These are phyloP conservation scores for Silurus meridionalis DNA, from an alignment of 2,113 vertebrate species.

Conservation along the genomic window DNA sequence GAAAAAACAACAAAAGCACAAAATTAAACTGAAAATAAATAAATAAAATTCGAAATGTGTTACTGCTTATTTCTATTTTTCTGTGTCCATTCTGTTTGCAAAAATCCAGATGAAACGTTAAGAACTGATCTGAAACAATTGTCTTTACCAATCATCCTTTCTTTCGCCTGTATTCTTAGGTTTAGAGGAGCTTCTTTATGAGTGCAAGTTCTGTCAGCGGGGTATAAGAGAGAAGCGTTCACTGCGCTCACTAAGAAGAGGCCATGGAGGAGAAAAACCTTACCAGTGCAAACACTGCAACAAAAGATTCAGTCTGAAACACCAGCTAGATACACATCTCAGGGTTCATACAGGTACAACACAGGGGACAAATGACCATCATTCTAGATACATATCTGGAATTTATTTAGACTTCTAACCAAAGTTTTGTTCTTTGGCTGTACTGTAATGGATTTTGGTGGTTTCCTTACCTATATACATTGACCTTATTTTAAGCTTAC, in stretches of 20 bases:
- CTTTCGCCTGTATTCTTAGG: conserved; percentile 47
- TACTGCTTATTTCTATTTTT: too few relatives aligned
- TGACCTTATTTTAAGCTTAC: not conserved
- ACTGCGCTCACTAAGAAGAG: conserved; percentile 55
- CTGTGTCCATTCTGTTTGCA: not conserved
- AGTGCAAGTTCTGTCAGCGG: conserved; percentile 60
- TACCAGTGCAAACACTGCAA: conserved; percentile 74
- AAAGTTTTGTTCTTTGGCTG: not conserved
- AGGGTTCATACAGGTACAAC: conserved; percentile 81
- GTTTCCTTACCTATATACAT: not conserved
- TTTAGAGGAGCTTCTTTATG: conserved; percentile 53
- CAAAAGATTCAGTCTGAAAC: conserved; percentile 84
- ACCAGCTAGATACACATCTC: conserved; percentile 83
- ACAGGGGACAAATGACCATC: not conserved
- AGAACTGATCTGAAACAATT: not conserved
- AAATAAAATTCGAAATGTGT: too few relatives aligned
- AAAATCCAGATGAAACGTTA: not conserved
- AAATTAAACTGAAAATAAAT: too few relatives aligned
- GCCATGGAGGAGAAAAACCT: conserved; percentile 68
- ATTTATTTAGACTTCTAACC: not conserved
- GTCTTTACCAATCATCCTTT: not conserved
- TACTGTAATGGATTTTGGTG: not conserved
- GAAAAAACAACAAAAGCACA: not conserved
- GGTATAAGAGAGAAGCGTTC: conserved; percentile 42
- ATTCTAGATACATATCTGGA: not conserved